phyloP scores from a whole-genome alignment of 2,888 invertebrate species.

The Drosophila suboccidentalis region DNA sequence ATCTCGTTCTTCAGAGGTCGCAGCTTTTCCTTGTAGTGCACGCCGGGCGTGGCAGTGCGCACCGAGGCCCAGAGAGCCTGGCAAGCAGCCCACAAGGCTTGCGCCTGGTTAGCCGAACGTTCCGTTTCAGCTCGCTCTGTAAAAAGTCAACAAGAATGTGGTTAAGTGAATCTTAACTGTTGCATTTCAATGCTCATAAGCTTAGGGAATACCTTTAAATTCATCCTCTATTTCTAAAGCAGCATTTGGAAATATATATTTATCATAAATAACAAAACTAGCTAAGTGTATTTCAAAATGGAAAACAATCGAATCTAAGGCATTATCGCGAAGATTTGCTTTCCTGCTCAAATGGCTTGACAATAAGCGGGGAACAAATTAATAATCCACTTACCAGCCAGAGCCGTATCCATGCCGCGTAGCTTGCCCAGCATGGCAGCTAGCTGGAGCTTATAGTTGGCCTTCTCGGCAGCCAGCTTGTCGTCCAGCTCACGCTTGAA shows the following conservation, averaged over 20 bases:
- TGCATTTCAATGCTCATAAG: background rate
- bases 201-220: slow-evolving; percentile 83
- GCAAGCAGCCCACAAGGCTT: slow-evolving; percentile 97
- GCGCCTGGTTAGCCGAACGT: slow-evolving; percentile 91
- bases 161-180: background rate
- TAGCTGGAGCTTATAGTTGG: slow-evolving; percentile 90
- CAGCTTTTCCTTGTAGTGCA: slow-evolving; percentile 87
- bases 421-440: slow-evolving; percentile 91
- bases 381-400: slow-evolving; percentile 88
- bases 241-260: slow-evolving; percentile 52
- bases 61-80: slow-evolving; percentile 94
- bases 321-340: slow-evolving; percentile 1
- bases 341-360: slow-evolving; percentile 2
- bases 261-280: slow-evolving; percentile 22
- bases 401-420: slow-evolving; percentile 91
- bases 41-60: slow-evolving; percentile 88
- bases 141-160: background rate
- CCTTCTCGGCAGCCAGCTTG: slow-evolving; percentile 89
- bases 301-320: slow-evolving; percentile 7
- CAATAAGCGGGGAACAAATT: too few relatives aligned
- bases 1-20: slow-evolving; percentile 90
- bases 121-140: slow-evolving; percentile 91
- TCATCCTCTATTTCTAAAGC: slow-evolving; percentile 85
- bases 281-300: slow-evolving; percentile 1
- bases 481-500: slow-evolving; percentile 89